phyloP scores from a whole-genome alignment of 2,888 invertebrate genomes.

The Idaea biselata region DNA sequence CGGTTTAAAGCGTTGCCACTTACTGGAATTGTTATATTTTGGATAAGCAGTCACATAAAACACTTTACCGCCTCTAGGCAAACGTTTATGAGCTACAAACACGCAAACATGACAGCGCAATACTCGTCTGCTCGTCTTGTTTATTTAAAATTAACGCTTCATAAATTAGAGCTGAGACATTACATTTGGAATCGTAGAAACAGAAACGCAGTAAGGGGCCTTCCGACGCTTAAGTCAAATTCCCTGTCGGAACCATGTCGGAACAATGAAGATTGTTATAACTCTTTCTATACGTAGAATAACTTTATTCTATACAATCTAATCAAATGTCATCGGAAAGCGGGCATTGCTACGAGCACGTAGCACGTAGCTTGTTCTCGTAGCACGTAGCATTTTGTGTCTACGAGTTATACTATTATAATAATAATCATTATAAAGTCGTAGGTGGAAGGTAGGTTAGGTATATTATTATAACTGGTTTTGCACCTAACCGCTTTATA shows the following conservation, averaged over 20 bases:
- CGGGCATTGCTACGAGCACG: not conserved
- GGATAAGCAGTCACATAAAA: conserved; percentile 37
- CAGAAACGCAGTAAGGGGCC: no score
- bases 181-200: not conserved
- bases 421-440: no score
- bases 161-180: not conserved
- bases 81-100: conserved; percentile 32
- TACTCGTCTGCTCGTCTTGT: conserved; percentile 18
- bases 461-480: no score
- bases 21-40: conserved; percentile 29
- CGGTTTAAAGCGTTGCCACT: conserved; percentile 13
- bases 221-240: no score
- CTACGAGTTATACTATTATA: no score
- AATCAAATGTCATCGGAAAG: not conserved
- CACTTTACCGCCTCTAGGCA: conserved; percentile 41
- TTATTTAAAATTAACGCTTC: conserved; percentile 18
- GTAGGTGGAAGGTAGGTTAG: no score
- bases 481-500: not conserved
- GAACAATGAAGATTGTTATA: no score
- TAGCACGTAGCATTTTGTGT: no score
- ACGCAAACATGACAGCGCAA: conserved; percentile 35
- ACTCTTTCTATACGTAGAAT: no score
- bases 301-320: no score
- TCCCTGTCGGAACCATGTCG: no score
- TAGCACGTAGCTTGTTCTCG: not conserved